Conservation (phyloP, 2,113 vertebrate species). For the Macaca mulatta region DNA sequence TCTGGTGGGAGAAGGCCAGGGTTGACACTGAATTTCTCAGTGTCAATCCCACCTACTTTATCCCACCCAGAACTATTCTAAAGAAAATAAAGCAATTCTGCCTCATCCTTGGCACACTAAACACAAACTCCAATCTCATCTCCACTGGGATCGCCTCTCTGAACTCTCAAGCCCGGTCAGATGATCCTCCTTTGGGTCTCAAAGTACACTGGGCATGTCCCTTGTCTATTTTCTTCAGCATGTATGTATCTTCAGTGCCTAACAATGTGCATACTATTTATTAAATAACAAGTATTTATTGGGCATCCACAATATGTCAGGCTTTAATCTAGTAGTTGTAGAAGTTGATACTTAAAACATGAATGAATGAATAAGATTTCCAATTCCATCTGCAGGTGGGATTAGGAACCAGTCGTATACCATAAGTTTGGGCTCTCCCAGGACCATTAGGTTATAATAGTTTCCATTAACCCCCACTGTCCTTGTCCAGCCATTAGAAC, state of each 20-base stretch:
- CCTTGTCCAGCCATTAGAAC: not conserved
- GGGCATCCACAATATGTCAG: not conserved
- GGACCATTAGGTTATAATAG: too few species aligned
- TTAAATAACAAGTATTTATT: not conserved
- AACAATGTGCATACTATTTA: not conserved
- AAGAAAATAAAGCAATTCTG: not conserved
- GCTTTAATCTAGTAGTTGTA: not conserved
- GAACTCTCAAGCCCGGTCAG: not conserved
- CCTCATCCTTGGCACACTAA: not conserved
- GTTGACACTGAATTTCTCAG: not conserved
- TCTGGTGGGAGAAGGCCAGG: not conserved
- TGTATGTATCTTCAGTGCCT: not conserved
- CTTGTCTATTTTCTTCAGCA: not conserved
- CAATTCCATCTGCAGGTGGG: not conserved
- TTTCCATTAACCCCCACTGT: not conserved
- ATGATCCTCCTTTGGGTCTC: not conserved
- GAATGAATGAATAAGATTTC: not conserved
- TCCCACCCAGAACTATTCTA: not conserved
- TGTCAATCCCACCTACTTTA: not conserved
- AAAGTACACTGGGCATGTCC: not conserved
- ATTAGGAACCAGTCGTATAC: not conserved
- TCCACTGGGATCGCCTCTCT: not conserved
- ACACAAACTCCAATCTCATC: not conserved
- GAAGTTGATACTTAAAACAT: not conserved
- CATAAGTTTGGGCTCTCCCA: not conserved